These are phyloP conservation scores for Colaptes auratus DNA, from an alignment of 2,113 vertebrate genomes.

Conservation along the genomic window DNA sequence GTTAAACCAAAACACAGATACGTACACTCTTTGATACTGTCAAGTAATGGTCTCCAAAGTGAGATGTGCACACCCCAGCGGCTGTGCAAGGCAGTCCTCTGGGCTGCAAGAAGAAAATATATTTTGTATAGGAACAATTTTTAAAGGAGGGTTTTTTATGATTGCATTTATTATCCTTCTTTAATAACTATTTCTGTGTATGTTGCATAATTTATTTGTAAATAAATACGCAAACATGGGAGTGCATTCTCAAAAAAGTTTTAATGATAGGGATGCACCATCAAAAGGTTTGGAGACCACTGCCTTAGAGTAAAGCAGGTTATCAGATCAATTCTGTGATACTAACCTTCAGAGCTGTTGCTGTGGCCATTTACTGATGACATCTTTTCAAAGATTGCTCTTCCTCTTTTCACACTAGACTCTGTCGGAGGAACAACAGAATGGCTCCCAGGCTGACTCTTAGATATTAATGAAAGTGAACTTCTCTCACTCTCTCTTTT, in stretches of 20 bases:
- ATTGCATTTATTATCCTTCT: background rate
- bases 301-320: background rate
- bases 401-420: conserved; percentile 65
- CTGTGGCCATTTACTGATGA: conserved; percentile 64
- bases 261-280: background rate
- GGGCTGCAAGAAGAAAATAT: background rate
- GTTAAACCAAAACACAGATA: background rate
- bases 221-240: background rate
- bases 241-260: background rate
- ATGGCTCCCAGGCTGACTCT: conserved; percentile 62
- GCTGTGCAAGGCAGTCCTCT: background rate
- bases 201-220: background rate
- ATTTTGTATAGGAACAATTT: background rate
- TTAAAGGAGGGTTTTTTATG: background rate
- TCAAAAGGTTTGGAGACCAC: background rate
- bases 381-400: conserved; percentile 76
- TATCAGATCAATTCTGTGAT: background rate
- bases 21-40: background rate
- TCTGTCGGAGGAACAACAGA: conserved; percentile 41
- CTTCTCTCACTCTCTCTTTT: conserved; percentile 73
- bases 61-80: background rate
- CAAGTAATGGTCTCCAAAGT: background rate
- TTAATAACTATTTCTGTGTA: background rate
- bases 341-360: conserved; percentile 73
- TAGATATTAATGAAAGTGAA: conserved; percentile 62